A percentile compares a stretch with the other conserved stretches of the same genome.
These are phyloP conservation scores for Siniperca knerii DNA, from an alignment of 2,113 vertebrate species.

Conservation along the genomic window DNA sequence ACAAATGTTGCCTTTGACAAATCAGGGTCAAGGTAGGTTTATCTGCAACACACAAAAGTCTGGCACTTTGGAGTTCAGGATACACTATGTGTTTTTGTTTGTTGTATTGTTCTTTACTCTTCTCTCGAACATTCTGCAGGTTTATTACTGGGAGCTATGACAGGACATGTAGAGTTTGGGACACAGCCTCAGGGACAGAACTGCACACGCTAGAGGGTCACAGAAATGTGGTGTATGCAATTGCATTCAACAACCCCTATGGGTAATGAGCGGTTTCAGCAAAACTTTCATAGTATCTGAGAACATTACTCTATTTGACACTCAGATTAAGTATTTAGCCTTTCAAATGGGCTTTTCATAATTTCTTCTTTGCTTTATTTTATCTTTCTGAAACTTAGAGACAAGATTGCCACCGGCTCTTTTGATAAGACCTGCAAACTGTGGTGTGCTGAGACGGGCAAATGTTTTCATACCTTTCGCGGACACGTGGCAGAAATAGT, in stretches of 20 bases:
- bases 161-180: constrained; percentile 96
- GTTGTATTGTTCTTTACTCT: not conserved
- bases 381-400: constrained; percentile 82
- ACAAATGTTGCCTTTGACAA: constrained; percentile 98
- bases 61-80: not conserved
- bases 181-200: constrained; percentile 90
- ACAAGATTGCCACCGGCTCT: constrained; percentile 97
- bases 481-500: constrained; percentile 96
- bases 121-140: constrained; percentile 76
- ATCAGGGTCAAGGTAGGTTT: constrained; percentile 92
- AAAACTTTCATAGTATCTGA: not conserved
- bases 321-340: not conserved
- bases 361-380: constrained; percentile 14
- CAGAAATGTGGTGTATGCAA: constrained; percentile 93
- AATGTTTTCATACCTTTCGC: constrained; percentile 92
- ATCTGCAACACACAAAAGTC: constrained; percentile 25
- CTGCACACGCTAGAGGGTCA: constrained; percentile 90
- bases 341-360: constrained; percentile 1
- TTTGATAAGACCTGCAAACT: constrained; percentile 97
- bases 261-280: constrained; percentile 84
- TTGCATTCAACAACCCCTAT: constrained; percentile 97
- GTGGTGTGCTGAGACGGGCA: constrained; percentile 93
- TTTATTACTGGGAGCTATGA: constrained; percentile 99
- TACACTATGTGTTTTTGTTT: not conserved
- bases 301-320: not conserved